phyloP scores from a whole-genome alignment of 2,113 vertebrate genomes.

The Tyrannus savana region DNA sequence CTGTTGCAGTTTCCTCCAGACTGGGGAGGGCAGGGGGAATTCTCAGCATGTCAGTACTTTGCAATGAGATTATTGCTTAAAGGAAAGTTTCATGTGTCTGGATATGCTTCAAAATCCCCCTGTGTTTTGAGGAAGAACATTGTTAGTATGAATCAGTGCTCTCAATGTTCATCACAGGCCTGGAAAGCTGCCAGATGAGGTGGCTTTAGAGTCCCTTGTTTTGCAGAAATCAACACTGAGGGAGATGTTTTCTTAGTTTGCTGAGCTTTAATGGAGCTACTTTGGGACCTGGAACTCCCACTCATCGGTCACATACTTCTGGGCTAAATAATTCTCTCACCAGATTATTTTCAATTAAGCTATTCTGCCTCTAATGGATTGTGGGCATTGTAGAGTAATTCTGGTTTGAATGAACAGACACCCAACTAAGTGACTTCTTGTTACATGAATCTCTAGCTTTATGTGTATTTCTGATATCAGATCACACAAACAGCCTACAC shows the following conservation, averaged over 20 bases:
- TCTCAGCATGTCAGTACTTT: not conserved
- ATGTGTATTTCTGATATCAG: not conserved
- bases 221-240: not conserved
- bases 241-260: not conserved
- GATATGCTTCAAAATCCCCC: not conserved
- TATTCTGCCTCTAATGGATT: not conserved
- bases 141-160: not conserved
- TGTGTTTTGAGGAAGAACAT: not conserved
- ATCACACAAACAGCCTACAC: not conserved
- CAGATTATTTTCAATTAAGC: slow-evolving; percentile 18
- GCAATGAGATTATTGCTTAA: not conserved
- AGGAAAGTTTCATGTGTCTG: not conserved
- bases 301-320: not conserved
- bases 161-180: not conserved
- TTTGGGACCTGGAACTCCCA: not conserved
- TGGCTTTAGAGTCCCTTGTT: not conserved
- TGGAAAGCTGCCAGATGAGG: not conserved
- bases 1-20: not conserved
- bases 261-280: not conserved
- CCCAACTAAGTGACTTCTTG: not conserved
- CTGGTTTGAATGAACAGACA: slow-evolving; percentile 3
- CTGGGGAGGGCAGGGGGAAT: not conserved
- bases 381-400: not conserved
- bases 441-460: not conserved
- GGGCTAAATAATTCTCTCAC: slow-evolving; percentile 3